Conservation (phyloP, 1,140 invertebrate species). For the Ceratina australensis region DNA sequence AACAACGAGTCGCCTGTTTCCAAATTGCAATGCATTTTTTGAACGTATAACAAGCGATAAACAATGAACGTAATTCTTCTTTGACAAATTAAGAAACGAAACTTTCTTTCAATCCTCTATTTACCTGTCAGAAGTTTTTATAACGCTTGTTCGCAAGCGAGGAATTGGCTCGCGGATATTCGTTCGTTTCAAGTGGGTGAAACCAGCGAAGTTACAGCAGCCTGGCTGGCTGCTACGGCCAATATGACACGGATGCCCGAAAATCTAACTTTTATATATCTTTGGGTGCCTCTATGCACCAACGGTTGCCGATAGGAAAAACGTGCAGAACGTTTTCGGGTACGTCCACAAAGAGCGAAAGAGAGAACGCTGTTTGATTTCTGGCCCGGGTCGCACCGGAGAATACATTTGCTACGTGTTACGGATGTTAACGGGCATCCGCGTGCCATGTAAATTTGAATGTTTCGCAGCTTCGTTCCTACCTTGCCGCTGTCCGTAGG, state of each 20-base stretch:
- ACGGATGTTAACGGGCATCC: background rate
- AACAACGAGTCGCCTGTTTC: too few species aligned
- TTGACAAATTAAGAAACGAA: too few species aligned
- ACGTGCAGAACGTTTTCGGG: conserved; percentile 14
- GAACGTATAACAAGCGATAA: too few species aligned
- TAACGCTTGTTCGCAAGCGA: background rate
- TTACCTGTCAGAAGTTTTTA: background rate
- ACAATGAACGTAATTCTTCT: too few species aligned
- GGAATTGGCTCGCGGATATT: background rate
- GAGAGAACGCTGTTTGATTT: background rate
- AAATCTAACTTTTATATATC: conserved; percentile 37
- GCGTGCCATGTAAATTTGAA: background rate
- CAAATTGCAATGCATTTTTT: too few species aligned
- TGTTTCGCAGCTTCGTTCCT: background rate
- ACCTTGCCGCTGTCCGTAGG: background rate
- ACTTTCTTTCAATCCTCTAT: too few species aligned
- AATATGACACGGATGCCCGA: conserved; percentile 22
- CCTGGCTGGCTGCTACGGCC: background rate
- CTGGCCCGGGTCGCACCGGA: background rate
- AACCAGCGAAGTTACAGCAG: background rate
- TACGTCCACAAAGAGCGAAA: background rate
- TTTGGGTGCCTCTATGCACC: conserved; percentile 9
- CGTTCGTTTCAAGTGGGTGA: background rate
- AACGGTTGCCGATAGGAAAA: conserved; percentile 4
- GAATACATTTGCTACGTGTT: conserved; percentile 33